Evolutionary conservation across 2,888 invertebrate species (phyloP), one percentile per base, ranked within the genome.

Genomic region (Pristionchus mayeri): DNA sequence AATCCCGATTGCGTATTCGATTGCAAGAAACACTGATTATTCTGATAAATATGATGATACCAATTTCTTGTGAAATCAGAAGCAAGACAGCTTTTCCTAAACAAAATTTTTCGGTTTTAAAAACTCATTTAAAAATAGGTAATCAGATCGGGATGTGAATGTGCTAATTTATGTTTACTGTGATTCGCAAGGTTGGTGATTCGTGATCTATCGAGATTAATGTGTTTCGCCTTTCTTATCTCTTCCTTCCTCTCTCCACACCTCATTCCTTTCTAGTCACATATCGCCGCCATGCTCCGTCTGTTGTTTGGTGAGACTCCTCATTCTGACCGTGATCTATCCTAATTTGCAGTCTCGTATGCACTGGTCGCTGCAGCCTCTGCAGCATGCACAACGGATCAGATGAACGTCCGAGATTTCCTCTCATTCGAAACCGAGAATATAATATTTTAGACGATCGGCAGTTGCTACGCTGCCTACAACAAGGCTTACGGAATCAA

Each of bases 1-100:
- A 37, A 34, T 34, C 67, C 67, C 30, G 30, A 67, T 18, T 67
- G 67, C 30, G 67, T 40, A 0, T 37, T 67, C 40, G 67, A 67
- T 30, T 67, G 67, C 67, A 67, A 67, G 67, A 67, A 67, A 67
- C 37, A 67, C 21, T 67, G 67, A 67, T n/a, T n/a, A 30, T 44
- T 9, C 13, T 13, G 44, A 44, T 44, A 44, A 44, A 44, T 6
- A 44, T 44, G 13, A 13, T 44, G 44, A 44, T 44, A 44, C 48
- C 48, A 16, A 48, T n/a, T 48, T 11, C 48, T 11, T 7, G 16
- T 11, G 16, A 48, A 48, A 48, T 48, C 48, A 11, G 48, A 48
- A 11, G 48, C 7, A n/a, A n/a, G n/a, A n/a, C n/a, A n/a, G n/a
- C n/a, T n/a, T n/a, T n/a, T n/a, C n/a, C n/a, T n/a, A n/a, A n/a